phyloP scores from a whole-genome alignment of 2,888 invertebrate genomes.

The Lithophane socia region DNA sequence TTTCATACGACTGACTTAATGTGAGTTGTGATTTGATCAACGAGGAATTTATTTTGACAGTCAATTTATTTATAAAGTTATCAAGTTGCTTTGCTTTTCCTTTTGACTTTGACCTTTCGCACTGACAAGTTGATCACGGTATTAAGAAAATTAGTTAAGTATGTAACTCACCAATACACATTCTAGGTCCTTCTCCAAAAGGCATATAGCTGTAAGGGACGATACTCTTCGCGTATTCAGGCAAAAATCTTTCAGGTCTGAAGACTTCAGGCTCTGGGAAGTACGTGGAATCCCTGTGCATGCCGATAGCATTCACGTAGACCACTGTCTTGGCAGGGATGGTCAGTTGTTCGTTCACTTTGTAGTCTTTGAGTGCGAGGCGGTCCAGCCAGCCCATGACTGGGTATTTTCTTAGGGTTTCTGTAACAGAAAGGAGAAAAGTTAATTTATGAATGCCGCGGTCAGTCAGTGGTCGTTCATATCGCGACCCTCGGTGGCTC shows the following conservation, averaged over 20 bases:
- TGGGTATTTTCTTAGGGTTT: constrained; percentile 76
- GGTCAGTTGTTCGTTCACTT: constrained; percentile 73
- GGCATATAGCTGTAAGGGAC: constrained; percentile 83
- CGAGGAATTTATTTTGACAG: neutral
- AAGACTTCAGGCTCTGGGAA: constrained; percentile 89
- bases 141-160: neutral
- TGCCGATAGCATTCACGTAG: constrained; percentile 73
- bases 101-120: neutral
- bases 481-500: neutral
- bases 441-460: neutral
- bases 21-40: neutral
- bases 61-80: neutral
- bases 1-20: too few species aligned
- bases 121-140: neutral
- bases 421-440: constrained; percentile 65
- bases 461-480: neutral
- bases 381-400: constrained; percentile 80
- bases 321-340: constrained; percentile 74
- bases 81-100: too few species aligned
- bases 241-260: constrained; percentile 89
- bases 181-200: constrained; percentile 91
- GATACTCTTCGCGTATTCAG: constrained; percentile 87
- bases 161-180: constrained; percentile 89
- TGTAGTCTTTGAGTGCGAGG: constrained; percentile 68
- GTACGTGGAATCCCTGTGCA: constrained; percentile 83